Conservation (phyloP, 2,113 vertebrate species). For the Catagonus wagneri region DNA sequence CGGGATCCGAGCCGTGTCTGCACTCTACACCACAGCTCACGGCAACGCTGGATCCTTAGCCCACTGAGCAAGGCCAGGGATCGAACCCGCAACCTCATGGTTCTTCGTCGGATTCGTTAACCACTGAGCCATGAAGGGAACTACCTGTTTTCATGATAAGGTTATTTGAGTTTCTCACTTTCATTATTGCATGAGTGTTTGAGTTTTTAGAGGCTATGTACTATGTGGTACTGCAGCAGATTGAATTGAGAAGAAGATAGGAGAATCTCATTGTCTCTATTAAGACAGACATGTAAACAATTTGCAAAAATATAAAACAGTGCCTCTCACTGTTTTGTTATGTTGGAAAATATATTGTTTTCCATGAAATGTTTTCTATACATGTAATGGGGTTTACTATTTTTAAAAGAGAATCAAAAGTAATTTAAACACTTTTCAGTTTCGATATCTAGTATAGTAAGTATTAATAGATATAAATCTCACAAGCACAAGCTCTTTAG, state of each 20-base stretch:
- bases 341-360: neutral
- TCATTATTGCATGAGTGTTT: neutral
- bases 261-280: neutral
- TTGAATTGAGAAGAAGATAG: neutral
- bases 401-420: neutral
- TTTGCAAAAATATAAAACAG: neutral
- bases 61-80: no score
- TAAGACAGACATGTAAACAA: neutral
- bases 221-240: neutral
- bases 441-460: neutral
- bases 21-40: no score
- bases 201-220: neutral
- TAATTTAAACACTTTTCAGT: neutral
- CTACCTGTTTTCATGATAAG: neutral
- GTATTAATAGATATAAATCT: neutral
- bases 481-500: neutral
- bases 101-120: no score
- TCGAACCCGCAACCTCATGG: no score
- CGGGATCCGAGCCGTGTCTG: no score
- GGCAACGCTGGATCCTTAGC: no score
- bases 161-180: neutral
- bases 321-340: neutral
- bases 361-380: neutral
- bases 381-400: neutral
- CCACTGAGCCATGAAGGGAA: no score